Percentiles rank a stretch among this genome's conserved stretches.
Evolutionary conservation across 2,888 invertebrate species (phyloP).

Genomic region (Chymomyza amoena): DNA sequence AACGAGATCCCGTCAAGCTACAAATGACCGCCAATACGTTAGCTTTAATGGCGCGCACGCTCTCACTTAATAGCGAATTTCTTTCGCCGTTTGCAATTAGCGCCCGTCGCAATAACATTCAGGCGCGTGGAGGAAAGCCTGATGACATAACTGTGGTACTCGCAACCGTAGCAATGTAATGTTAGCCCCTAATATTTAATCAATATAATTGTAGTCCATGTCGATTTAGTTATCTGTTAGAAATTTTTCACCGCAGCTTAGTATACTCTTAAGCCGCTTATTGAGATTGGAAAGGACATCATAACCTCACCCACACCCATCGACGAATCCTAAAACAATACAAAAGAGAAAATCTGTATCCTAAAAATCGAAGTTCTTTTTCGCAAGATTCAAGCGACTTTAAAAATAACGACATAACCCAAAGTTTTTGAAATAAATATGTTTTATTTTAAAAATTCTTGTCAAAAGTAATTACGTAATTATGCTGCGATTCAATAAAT

Average conservation of each 20-base stretch:
- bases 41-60: conserved; percentile 95
- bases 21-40: conserved; percentile 96
- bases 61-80: conserved; percentile 96
- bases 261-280: conserved; percentile 56
- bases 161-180: conserved; percentile 91
- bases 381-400: neutral
- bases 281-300: conserved; percentile 42
- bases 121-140: conserved; percentile 97
- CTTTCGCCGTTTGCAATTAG: conserved; percentile 97
- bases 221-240: conserved; percentile 56
- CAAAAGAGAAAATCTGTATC: neutral
- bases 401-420: neutral
- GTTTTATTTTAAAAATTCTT: neutral
- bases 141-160: conserved; percentile 99
- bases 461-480: neutral
- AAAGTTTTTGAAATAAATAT: neutral
- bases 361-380: neutral
- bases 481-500: neutral
- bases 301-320: neutral
- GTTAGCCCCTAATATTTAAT: conserved; percentile 45
- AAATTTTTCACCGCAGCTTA: conserved; percentile 57
- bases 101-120: conserved; percentile 95
- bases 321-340: neutral
- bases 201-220: conserved; percentile 54
- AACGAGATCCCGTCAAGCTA: conserved; percentile 86